Percentiles rank a stretch among this genome's conserved stretches.
Conservation (phyloP, 2,888 invertebrate genomes). For the Atherix ibis region DNA sequence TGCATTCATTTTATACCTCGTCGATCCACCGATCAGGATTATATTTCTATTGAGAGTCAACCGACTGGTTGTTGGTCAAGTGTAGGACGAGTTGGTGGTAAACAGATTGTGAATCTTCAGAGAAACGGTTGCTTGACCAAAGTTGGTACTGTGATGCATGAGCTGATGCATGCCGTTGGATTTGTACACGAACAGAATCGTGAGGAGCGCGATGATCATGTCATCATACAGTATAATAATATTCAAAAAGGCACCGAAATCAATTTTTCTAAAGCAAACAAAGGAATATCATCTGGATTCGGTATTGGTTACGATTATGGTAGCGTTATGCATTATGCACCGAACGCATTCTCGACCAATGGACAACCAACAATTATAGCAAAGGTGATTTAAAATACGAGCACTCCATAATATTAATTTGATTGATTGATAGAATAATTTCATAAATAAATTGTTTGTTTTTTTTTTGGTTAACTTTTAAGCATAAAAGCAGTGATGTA, state of each 20-base stretch:
- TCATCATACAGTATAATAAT: conserved; percentile 18
- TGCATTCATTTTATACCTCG: conserved; percentile 47
- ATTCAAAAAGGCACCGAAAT: conserved; percentile 38
- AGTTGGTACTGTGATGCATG: conserved; percentile 56
- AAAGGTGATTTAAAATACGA: conserved; percentile 20
- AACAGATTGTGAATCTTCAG: conserved; percentile 13
- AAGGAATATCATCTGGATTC: conserved; percentile 37
- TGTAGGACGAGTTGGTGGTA: conserved; percentile 44
- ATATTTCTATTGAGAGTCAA: conserved; percentile 43
- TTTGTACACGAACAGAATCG: conserved; percentile 65
- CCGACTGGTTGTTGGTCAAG: conserved; percentile 61
- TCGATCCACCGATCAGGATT: conserved; percentile 38
- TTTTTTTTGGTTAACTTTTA: conserved; percentile 8
- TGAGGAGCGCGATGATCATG: conserved; percentile 49
- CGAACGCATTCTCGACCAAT: conserved; percentile 50
- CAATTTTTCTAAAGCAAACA: conserved; percentile 49
- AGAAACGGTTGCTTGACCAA: conserved; percentile 40
- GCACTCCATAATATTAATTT: neutral
- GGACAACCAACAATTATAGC: conserved; percentile 46
- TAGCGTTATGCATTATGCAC: conserved; percentile 62
- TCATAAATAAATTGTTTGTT: conserved; percentile 27
- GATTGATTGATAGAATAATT: neutral
- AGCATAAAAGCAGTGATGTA: conserved; percentile 18
- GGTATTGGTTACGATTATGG: conserved; percentile 53
- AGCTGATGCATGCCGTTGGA: conserved; percentile 55